Evolutionary conservation across 2,888 invertebrate genomes (phyloP), one percentile per base, ranked within the genome.

Genomic region (Hypsopygia costalis): DNA sequence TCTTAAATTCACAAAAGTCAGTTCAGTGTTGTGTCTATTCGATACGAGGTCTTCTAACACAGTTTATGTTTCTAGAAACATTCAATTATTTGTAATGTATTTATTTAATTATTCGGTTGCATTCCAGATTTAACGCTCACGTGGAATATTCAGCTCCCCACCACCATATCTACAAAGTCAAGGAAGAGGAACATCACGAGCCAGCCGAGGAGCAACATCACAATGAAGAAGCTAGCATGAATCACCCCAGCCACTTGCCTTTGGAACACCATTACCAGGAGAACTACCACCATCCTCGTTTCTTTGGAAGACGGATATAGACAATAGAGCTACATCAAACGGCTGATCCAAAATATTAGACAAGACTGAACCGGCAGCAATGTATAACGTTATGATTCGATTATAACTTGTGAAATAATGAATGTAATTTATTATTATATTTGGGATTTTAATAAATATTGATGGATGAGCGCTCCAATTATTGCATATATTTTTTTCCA

Each of bases 71-170:
- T n/a, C n/a, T n/a, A n/a, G n/a, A n/a, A n/a, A n/a, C n/a, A n/a
- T n/a, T n/a, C n/a, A n/a, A n/a, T n/a, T n/a, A n/a, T n/a, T n/a
- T n/a, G n/a, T n/a, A n/a, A n/a, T n/a, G n/a, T n/a, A n/a, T n/a
- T n/a, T n/a, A n/a, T n/a, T n/a, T n/a, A n/a, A n/a, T n/a, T n/a
- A n/a, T n/a, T n/a, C n/a, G n/a, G n/a, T n/a, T n/a, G n/a, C n/a
- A 16, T 12, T 47, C 3, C 49, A 68, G 69, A 43, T 68, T 62
- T 47, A 45, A 51, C 36, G 69, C 69, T 35, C 44, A 36, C 38
- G 69, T 69, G 31, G 53, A 59, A 49, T 62, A 68, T 41, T 55
- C 59, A 27, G 60, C 57, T 12, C 46, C 48, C 6, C 49, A 61
- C 36, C 55, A 67, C 40, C 58, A 64, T 31, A 46, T 40, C 39